Evolutionary conservation across 2,113 vertebrate species (phyloP), one percentile per base, ranked within the genome.

Genomic region (western clawed frog (Xenopus tropicalis)): DNA sequence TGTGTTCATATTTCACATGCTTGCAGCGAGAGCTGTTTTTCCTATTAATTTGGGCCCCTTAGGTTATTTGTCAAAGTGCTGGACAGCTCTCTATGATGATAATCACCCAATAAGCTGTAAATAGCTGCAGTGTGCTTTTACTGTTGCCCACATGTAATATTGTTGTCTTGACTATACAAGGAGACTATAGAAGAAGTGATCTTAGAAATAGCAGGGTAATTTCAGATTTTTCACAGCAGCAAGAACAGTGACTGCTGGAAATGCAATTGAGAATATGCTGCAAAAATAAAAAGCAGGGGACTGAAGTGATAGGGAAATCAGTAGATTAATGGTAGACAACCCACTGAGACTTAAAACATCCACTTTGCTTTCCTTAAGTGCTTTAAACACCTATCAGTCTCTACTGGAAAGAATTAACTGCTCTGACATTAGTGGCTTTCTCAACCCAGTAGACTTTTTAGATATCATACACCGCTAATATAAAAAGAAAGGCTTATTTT

Each of bases 281-380:
- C 57, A 62, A 61, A 74, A 74, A 61, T 23, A 68, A 13, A 13
- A 17, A 3, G 12, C 23, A 14, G 48, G 43, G 21, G 61, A 68
- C 52, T 61, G 57, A 54, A 43, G 24, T 52, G 57, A 75, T 75
- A 75, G 68, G 65, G 61, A 65, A 75, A 69, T 75, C 72, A 75
- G 68, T 69, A 69, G 72, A 69, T 61, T 74, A 74, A 74, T 69
- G 42, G 72, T n/a, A n/a, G 57, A 62, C 42, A 57, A 20, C 72
- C 72, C 65, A 75, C 72, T 69, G 72, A 62, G 72, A 75, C 44
- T 75, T 75, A 75, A n/a, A 69, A n/a, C 72, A 75, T 75, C 72
- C 58, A 68, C 62, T 74, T 54, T 43, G 19, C 44, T 69, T 62
- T 54, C 65, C 43, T 68, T 61, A 43, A 52, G 44, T 69, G 56